These are phyloP conservation scores for Centropyge bicolor DNA, from an alignment of 2,797 vertebrate species.

Conservation along the genomic window DNA sequence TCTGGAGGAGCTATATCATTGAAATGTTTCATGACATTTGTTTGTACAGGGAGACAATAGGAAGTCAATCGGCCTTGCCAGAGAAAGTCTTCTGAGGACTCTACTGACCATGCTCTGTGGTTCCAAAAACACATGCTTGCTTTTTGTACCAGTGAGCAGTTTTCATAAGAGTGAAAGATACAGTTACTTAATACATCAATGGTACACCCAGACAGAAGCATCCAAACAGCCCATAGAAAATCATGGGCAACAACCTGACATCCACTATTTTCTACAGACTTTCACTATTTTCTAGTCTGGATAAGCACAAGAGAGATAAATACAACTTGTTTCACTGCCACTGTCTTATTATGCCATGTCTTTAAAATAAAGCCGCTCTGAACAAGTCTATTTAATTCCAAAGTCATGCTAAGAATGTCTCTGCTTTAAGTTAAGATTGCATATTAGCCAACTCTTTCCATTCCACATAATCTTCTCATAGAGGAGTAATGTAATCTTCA, in stretches of 20 bases:
- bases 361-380: slow-evolving; percentile 4
- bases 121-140: neutral
- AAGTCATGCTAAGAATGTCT: slow-evolving; percentile 1
- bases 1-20: neutral
- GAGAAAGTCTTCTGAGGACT: neutral
- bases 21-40: neutral
- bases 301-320: neutral
- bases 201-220: neutral
- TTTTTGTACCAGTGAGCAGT: neutral
- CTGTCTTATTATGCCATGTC: neutral
- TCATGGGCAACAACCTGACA: neutral
- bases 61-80: too few species aligned
- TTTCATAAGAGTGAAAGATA: neutral
- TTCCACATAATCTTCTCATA: slow-evolving; percentile 36
- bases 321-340: neutral
- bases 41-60: neutral
- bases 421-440: slow-evolving; percentile 19
- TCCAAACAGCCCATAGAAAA: neutral
- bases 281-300: neutral
- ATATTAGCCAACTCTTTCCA: neutral
- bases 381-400: neutral
- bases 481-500: slow-evolving; percentile 27
- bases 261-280: neutral
- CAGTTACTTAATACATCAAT: neutral
- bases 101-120: neutral